A percentile compares a stretch with the other conserved stretches of the same genome.
These are phyloP conservation scores for Girardia tigrina DNA, from an alignment of 2,888 invertebrate species.

Conservation along the genomic window DNA sequence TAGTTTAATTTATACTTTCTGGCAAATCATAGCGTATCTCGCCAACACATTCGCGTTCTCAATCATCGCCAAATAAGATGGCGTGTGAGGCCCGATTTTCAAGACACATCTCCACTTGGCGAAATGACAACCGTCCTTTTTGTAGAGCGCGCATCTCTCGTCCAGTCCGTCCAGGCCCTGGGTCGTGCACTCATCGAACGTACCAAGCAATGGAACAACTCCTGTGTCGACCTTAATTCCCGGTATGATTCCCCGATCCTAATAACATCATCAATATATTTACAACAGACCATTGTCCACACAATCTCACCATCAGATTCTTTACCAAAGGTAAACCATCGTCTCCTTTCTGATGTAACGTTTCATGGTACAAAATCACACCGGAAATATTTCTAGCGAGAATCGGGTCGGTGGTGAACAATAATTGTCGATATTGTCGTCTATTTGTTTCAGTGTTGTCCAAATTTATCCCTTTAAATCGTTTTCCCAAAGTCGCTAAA, in stretches of 20 bases:
- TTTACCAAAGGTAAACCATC: constrained; percentile 55
- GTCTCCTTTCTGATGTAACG: constrained; percentile 85
- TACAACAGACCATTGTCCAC: background rate
- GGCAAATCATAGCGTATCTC: constrained; percentile 83
- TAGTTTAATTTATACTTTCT: too few species aligned
- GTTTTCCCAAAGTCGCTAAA: constrained; percentile 68
- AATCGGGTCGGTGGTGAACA: constrained; percentile 63
- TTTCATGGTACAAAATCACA: constrained; percentile 95
- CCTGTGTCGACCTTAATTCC: constrained; percentile 70
- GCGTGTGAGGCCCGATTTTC: constrained; percentile 77
- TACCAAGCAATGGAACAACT: constrained; percentile 76
- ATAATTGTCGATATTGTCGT: constrained; percentile 68
- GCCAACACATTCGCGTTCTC: constrained; percentile 93
- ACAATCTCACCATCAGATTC: constrained; percentile 21
- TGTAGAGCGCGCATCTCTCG: constrained; percentile 85
- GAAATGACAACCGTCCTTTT: constrained; percentile 87
- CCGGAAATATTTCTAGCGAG: constrained; percentile 65
- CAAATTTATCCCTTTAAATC: constrained; percentile 69
- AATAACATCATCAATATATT: background rate
- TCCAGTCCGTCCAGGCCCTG: constrained; percentile 88
- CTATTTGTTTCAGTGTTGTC: constrained; percentile 86
- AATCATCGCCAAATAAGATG: constrained; percentile 73
- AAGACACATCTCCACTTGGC: constrained; percentile 95
- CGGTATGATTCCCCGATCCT: constrained; percentile 44
- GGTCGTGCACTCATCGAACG: constrained; percentile 81